Evolutionary conservation across 2,888 invertebrate genomes (phyloP).

Genomic region (Hyles lineata): DNA sequence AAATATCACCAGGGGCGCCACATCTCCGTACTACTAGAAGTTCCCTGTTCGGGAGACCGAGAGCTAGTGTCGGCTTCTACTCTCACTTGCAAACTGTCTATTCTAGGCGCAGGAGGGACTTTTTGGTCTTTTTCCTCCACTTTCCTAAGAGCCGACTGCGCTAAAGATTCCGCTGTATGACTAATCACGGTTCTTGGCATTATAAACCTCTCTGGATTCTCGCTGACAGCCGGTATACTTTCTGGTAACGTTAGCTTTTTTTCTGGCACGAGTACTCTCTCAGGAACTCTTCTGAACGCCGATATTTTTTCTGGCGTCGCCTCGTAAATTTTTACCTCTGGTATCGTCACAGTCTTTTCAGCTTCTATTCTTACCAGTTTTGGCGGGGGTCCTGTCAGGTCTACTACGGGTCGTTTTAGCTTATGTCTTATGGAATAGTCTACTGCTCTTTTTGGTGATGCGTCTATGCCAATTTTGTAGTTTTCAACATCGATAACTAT

Average conservation of each 20-base stretch:
- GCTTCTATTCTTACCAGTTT: conserved; percentile 64
- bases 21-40: conserved; percentile 69
- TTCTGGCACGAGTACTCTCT: conserved; percentile 51
- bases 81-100: conserved; percentile 6
- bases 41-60: conserved; percentile 67
- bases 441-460: conserved; percentile 78
- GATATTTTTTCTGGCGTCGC: conserved; percentile 54
- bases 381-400: conserved; percentile 61
- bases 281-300: conserved; percentile 60
- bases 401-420: conserved; percentile 68
- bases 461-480: conserved; percentile 79
- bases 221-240: conserved; percentile 63
- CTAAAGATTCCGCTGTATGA: conserved; percentile 75
- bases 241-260: conserved; percentile 66
- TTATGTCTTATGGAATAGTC: conserved; percentile 78
- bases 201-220: conserved; percentile 44
- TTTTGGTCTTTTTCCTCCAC: conserved; percentile 26
- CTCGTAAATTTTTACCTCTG: conserved; percentile 43
- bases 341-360: conserved; percentile 46
- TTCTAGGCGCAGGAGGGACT: neutral
- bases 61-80: conserved; percentile 64
- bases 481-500: conserved; percentile 81
- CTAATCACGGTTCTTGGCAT: conserved; percentile 71
- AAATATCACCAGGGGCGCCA: conserved; percentile 76
- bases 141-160: conserved; percentile 58